Evolutionary conservation across 1,140 invertebrate genomes (phyloP), one percentile per base, ranked within the genome.

Genomic region (Drosophila tristis): DNA sequence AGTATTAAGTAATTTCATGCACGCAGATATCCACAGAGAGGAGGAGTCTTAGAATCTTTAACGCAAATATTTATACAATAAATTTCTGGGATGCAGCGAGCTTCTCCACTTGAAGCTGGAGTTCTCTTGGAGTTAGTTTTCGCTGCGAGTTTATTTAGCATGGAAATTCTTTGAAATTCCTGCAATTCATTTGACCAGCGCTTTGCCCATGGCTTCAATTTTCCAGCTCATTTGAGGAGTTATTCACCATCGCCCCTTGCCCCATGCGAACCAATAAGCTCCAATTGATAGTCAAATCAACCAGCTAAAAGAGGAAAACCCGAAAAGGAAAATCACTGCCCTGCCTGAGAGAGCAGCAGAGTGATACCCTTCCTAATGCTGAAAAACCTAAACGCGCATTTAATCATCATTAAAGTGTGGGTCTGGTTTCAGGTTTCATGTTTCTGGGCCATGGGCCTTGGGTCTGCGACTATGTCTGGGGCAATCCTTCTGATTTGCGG

Each of bases 351-450:
- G 77, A 51, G 48, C 68, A 49, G 44, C 56, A 48, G 35, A 39
- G 35, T 39, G 35, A 54, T 53, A 47, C 53, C 42, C 73, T 13
- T 29, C 56, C 56, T 44, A 59, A 65, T 65, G 53, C 61, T 54
- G 44, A 31, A 80, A 73, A 65, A 67, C 65, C 61, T 50, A 31
- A 53, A 53, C 53, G 63, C 75, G 62, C 80, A 89, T 89, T 89
- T 89, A 84, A 89, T 89, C 84, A 89, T 90, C 84, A 89, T 89
- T 89, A 89, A 84, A 78, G 42, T 74, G 75, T 67, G 62, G 62
- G 62, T 56, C 48, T 77, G 54, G 43, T 42, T 49, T 42, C 54
- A 53, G 31, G 29, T 47, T 31, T 42, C 26, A 9, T 51, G 35
- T 58, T 62, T 8, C 9, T 15, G 43, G 44, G 56, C 44, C 58